Evolutionary conservation across 2,888 invertebrate species (phyloP).

Genomic region (Parnassius orleans): DNA sequence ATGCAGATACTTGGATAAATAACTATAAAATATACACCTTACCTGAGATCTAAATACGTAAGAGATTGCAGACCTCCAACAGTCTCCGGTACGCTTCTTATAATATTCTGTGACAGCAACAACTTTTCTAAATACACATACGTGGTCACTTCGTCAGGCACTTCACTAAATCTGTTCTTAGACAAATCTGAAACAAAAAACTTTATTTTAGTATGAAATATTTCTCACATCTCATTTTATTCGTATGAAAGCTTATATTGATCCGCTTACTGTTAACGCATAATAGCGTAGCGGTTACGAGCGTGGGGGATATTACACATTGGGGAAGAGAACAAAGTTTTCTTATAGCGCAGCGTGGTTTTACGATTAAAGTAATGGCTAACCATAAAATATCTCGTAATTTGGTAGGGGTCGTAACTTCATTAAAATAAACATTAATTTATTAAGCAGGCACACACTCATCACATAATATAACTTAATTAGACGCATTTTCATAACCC

Average conservation of each 20-base stretch:
- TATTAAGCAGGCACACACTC: too few relatives aligned
- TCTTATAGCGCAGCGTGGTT: constrained; percentile 35
- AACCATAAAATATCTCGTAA: constrained; percentile 44
- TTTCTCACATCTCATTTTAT: constrained; percentile 5
- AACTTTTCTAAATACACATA: constrained; percentile 94
- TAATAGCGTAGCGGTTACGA: constrained; percentile 11
- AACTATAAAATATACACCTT: constrained; percentile 37
- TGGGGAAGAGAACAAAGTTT: constrained; percentile 33
- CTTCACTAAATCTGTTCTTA: constrained; percentile 88
- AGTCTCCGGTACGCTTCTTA: constrained; percentile 92
- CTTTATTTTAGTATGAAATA: constrained; percentile 12
- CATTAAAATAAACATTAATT: constrained; percentile 18
- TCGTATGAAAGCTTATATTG: constrained; percentile 4
- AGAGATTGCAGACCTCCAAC: constrained; percentile 91
- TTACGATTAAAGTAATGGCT: constrained; percentile 43
- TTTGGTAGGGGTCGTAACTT: constrained; percentile 34
- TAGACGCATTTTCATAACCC: background rate
- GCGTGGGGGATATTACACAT: constrained; percentile 4
- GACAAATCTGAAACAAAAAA: constrained; percentile 74
- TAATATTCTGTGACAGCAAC: constrained; percentile 94
- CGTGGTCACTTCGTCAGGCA: constrained; percentile 93
- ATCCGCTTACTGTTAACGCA: constrained; percentile 19
- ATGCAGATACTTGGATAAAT: background rate
- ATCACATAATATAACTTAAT: too few relatives aligned
- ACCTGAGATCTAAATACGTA: constrained; percentile 94